phyloP scores from a whole-genome alignment of 2,888 invertebrate genomes.

The Andrena bucephala region DNA sequence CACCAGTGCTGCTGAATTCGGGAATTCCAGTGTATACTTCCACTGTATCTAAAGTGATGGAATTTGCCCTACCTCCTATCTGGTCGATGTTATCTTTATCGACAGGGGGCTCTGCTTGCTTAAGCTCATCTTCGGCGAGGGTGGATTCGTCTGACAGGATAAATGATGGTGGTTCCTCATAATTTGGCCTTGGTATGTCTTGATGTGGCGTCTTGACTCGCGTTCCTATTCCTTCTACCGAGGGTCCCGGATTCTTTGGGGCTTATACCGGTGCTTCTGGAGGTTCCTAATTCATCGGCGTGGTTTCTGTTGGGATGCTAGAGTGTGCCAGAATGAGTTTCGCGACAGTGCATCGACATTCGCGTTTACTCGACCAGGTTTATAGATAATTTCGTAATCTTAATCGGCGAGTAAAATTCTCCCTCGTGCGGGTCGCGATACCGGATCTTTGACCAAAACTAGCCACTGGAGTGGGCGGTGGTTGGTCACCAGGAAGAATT shows the following conservation, averaged over 20 bases:
- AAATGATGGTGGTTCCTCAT: not conserved
- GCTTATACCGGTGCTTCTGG: too few relatives aligned
- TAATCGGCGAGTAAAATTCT: too few relatives aligned
- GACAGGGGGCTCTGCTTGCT: not conserved
- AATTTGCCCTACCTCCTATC: too few relatives aligned
- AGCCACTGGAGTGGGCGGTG: not conserved
- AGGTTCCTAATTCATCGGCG: not conserved
- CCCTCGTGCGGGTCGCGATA: not conserved
- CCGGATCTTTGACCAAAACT: conserved; percentile 1
- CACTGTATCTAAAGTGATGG: too few relatives aligned
- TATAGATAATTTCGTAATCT: not conserved
- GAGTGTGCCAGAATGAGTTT: not conserved
- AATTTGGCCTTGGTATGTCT: not conserved
- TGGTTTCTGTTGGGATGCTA: not conserved
- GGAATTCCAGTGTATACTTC: too few relatives aligned
- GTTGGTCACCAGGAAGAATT: too few relatives aligned
- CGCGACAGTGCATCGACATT: not conserved
- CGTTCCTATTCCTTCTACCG: too few relatives aligned
- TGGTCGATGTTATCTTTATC: too few relatives aligned
- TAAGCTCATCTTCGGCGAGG: not conserved
- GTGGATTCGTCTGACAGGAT: not conserved
- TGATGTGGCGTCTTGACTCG: too few relatives aligned
- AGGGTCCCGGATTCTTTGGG: too few relatives aligned
- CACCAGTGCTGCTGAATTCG: too few relatives aligned
- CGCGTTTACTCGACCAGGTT: not conserved